Conservation (phyloP, 2,113 vertebrate genomes). For the Lophius piscatorius region DNA sequence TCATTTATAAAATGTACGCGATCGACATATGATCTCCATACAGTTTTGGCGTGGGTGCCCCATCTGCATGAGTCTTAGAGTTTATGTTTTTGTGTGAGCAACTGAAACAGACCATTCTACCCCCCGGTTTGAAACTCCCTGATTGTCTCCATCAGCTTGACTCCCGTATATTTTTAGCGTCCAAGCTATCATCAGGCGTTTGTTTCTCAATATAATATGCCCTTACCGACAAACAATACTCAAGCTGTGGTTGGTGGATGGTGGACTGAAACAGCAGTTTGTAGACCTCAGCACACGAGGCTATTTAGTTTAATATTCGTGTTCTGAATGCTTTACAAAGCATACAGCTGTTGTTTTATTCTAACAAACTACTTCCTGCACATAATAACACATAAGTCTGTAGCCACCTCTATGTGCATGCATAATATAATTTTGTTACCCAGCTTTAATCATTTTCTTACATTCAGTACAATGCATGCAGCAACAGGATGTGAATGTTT, state of each 20-base stretch:
- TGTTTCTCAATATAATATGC: slow-evolving; percentile 51
- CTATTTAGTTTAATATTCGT: too few relatives aligned
- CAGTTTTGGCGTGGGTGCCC: slow-evolving; percentile 65
- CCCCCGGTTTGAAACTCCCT: slow-evolving; percentile 13
- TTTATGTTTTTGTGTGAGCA: slow-evolving; percentile 32
- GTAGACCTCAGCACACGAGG: too few relatives aligned
- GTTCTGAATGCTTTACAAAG: too few relatives aligned
- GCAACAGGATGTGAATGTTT: too few relatives aligned
- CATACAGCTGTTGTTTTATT: too few relatives aligned
- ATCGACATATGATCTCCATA: slow-evolving; percentile 61
- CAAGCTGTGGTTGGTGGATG: slow-evolving; percentile 13
- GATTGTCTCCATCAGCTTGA: slow-evolving; percentile 52
- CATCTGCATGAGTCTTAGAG: slow-evolving; percentile 54
- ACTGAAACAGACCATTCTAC: slow-evolving; percentile 27
- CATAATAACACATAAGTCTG: too few relatives aligned
- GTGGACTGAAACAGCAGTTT: slow-evolving; percentile 3
- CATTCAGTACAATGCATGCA: too few relatives aligned
- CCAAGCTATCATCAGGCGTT: slow-evolving; percentile 48
- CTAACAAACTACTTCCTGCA: too few relatives aligned
- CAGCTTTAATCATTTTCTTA: too few relatives aligned
- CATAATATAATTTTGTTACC: too few relatives aligned
- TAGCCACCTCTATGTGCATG: too few relatives aligned
- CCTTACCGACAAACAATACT: slow-evolving; percentile 9
- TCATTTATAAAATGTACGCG: slow-evolving; percentile 39
- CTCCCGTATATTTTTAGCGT: slow-evolving; percentile 47